Evolutionary conservation across 1,140 invertebrate species (phyloP).

Genomic region (Notospermus geniculatus): DNA sequence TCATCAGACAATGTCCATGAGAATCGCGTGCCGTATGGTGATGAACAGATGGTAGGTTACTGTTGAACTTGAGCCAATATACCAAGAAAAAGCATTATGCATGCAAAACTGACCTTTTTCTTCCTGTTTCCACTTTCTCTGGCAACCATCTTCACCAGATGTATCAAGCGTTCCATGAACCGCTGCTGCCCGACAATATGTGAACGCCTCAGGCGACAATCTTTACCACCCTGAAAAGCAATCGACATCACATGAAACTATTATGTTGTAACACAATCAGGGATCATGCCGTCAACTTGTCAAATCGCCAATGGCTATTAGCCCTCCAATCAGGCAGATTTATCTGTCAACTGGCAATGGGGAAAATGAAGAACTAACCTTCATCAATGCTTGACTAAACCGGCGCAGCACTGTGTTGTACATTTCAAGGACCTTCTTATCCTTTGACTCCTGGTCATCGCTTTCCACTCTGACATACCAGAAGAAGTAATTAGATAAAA

Average conservation of each 20-base stretch:
- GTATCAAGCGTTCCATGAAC: constrained; percentile 88
- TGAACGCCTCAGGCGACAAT: constrained; percentile 69
- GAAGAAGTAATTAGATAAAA: constrained; percentile 86
- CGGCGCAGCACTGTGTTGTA: constrained; percentile 85
- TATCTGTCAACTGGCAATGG: too few species aligned
- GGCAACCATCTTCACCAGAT: constrained; percentile 86
- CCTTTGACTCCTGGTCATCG: constrained; percentile 63
- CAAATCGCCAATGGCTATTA: too few species aligned
- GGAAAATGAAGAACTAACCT: constrained; percentile 25
- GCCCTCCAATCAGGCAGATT: not conserved
- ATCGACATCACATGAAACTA: not conserved
- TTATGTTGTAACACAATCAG: not conserved
- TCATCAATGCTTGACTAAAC: constrained; percentile 64
- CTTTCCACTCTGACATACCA: constrained; percentile 88
- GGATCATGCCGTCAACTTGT: not conserved
- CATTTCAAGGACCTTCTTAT: constrained; percentile 76
- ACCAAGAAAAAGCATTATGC: too few species aligned
- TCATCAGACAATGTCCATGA: too few species aligned
- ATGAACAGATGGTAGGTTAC: too few species aligned
- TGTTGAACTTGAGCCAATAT: too few species aligned
- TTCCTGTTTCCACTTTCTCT: constrained; percentile 87
- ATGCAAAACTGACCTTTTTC: constrained; percentile 75
- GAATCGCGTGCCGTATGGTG: too few species aligned
- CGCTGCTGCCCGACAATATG: constrained; percentile 79
- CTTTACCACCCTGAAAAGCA: constrained; percentile 60